phyloP scores from a whole-genome alignment of 1,140 invertebrate genomes.

The Lucilia sericata region DNA sequence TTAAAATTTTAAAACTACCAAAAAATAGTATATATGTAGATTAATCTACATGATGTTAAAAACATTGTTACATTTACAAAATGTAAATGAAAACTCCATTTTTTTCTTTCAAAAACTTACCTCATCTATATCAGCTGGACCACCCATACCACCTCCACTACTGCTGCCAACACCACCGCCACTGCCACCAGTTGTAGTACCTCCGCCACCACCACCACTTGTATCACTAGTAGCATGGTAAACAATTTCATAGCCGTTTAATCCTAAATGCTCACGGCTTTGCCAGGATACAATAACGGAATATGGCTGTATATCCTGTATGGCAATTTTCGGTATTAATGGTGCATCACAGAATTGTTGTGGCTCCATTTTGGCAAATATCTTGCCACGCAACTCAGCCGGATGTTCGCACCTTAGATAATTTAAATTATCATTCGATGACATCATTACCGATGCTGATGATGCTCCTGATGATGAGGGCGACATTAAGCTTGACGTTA shows the following conservation, averaged over 20 bases:
- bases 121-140: slow-evolving; percentile 44
- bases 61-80: not conserved
- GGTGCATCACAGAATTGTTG: slow-evolving; percentile 85
- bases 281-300: slow-evolving; percentile 91
- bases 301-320: slow-evolving; percentile 89
- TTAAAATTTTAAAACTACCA: no score
- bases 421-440: slow-evolving; percentile 70
- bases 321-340: slow-evolving; percentile 82
- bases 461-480: not conserved
- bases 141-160: not conserved
- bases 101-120: slow-evolving; percentile 36
- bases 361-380: slow-evolving; percentile 82
- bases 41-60: not conserved
- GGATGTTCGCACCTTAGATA: slow-evolving; percentile 83
- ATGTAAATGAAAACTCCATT: not conserved
- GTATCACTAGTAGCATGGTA: slow-evolving; percentile 80
- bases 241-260: slow-evolving; percentile 87
- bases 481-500: not conserved
- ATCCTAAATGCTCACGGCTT: slow-evolving; percentile 85
- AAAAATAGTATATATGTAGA: no score
- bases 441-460: slow-evolving; percentile 33
- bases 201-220: slow-evolving; percentile 67
- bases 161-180: not conserved
- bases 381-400: slow-evolving; percentile 78
- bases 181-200: not conserved